Percentiles rank a stretch among this genome's conserved stretches.
These are phyloP conservation scores for Cryptotis parvus DNA, from an alignment of 2,113 vertebrate species.

Conservation along the genomic window DNA sequence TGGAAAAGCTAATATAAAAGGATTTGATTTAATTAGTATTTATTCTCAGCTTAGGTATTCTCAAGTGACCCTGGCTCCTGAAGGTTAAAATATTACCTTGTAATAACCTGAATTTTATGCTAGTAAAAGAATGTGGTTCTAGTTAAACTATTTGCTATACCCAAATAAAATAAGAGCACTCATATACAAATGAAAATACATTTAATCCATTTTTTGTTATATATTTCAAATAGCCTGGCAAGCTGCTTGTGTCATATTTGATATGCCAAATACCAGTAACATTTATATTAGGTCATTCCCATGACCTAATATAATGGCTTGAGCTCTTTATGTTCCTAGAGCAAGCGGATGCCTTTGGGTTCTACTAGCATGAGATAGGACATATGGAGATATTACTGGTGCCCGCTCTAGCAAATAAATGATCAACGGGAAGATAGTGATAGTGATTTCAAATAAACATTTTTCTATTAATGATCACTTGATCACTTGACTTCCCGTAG, in stretches of 20 bases:
- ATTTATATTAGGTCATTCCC: no score
- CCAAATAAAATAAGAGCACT: not conserved
- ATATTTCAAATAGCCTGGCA: slow-evolving; percentile 24
- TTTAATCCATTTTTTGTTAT: not conserved
- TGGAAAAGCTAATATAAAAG: slow-evolving; percentile 7
- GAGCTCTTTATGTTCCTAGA: no score
- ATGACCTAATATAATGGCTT: no score
- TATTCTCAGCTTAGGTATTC: slow-evolving; percentile 34
- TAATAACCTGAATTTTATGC: not conserved
- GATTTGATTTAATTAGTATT: slow-evolving; percentile 42
- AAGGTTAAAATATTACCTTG: not conserved
- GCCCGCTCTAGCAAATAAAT: no score
- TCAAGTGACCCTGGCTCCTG: not conserved
- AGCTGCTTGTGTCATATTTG: no score
- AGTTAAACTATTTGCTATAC: not conserved
- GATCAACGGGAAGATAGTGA: no score
- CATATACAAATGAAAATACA: not conserved
- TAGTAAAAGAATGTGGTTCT: slow-evolving; percentile 23
- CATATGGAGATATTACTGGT: no score
- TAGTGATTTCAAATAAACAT: no score
- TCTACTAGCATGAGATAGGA: no score
- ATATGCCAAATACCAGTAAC: no score
- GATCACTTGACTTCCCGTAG: no score
- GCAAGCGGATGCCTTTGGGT: no score
- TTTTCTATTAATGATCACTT: not conserved